Conservation (phyloP, 2,888 invertebrate genomes). For the Apamea monoglypha region DNA sequence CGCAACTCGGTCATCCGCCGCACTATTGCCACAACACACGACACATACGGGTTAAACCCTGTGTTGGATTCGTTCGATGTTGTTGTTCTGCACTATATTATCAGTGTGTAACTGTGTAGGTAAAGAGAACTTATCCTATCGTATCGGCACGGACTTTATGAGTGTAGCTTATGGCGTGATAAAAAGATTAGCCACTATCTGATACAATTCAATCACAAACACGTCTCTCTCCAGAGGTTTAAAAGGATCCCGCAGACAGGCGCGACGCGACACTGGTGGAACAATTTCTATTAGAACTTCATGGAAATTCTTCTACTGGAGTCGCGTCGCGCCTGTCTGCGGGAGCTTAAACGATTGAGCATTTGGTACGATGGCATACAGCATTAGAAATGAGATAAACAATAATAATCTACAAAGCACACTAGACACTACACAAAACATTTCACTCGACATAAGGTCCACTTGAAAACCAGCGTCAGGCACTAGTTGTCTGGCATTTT, state of each 20-base stretch:
- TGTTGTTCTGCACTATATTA: slow-evolving; percentile 8
- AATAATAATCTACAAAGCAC: not conserved
- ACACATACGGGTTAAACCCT: slow-evolving; percentile 15
- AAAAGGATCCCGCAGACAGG: not conserved
- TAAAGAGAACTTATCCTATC: slow-evolving; percentile 16
- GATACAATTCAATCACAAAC: not conserved
- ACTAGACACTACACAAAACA: not conserved
- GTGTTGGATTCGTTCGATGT: not conserved
- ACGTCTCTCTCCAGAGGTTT: not conserved
- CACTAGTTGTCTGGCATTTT: not conserved
- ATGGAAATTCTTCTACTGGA: not conserved
- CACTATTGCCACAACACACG: slow-evolving; percentile 28
- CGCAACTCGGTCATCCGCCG: slow-evolving; percentile 53
- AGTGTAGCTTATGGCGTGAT: slow-evolving; percentile 2
- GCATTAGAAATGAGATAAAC: not conserved
- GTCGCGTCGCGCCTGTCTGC: too few relatives aligned
- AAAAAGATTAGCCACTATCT: slow-evolving; percentile 18
- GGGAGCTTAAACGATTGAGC: not conserved
- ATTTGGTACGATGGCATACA: not conserved
- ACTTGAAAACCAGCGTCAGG: not conserved
- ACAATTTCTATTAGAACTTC: not conserved
- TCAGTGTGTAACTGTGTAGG: not conserved
- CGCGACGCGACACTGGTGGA: not conserved
- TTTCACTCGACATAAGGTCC: not conserved
- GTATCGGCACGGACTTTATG: not conserved